phyloP scores from a whole-genome alignment of 2,888 invertebrate genomes.

The Mamestra brassicae region DNA sequence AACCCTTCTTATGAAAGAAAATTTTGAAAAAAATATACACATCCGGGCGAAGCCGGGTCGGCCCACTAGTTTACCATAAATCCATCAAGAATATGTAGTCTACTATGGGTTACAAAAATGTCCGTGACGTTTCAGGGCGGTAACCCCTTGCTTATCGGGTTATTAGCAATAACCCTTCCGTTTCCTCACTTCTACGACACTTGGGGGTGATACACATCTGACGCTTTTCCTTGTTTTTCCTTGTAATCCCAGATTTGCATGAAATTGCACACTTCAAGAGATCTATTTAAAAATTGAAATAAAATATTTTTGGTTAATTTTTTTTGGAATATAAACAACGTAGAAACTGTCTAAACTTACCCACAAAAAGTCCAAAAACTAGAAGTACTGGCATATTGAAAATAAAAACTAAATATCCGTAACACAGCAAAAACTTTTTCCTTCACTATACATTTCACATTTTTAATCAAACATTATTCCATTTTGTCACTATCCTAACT shows the following conservation, averaged over 20 bases:
- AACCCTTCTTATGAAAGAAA: too few species aligned
- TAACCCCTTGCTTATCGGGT: background rate
- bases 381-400: constrained; percentile 75
- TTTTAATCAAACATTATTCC: constrained; percentile 60
- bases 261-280: constrained; percentile 1
- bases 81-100: background rate
- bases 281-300: background rate
- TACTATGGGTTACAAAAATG: background rate
- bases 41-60: too few species aligned
- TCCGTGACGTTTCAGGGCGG: constrained; percentile 11
- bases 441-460: constrained; percentile 73
- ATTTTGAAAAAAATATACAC: too few species aligned
- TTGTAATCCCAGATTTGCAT: background rate
- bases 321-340: background rate
- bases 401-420: constrained; percentile 67
- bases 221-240: constrained; percentile 19
- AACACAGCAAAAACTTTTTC: constrained; percentile 68
- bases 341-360: constrained; percentile 67
- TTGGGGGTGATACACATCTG: background rate
- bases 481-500: constrained; percentile 59
- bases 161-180: constrained; percentile 8
- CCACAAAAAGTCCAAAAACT: constrained; percentile 79
- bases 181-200: background rate
- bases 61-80: background rate
- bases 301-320: too few species aligned